phyloP scores from a whole-genome alignment of 2,797 vertebrate species.

The Tragopan temminckii region DNA sequence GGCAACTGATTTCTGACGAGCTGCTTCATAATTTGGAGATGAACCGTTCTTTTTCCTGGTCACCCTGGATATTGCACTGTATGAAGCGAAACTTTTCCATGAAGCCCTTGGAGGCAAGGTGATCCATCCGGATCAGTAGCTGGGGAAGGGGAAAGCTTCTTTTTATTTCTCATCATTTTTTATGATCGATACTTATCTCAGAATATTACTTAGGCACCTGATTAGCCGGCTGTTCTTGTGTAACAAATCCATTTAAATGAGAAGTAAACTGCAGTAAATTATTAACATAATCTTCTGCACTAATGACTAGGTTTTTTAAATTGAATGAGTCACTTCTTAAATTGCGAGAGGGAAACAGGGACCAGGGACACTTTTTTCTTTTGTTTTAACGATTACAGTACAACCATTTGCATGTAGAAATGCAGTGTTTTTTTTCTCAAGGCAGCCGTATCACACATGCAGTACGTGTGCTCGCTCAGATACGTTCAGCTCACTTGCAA shows the following conservation, averaged over 20 bases:
- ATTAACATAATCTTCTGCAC: slow-evolving; percentile 64
- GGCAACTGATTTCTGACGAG: background rate
- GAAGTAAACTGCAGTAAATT: slow-evolving; percentile 55
- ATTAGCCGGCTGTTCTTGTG: slow-evolving; percentile 22
- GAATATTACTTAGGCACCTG: slow-evolving; percentile 9
- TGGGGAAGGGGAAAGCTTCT: background rate
- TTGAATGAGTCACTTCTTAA: slow-evolving; percentile 59
- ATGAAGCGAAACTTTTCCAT: background rate
- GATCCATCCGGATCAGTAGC: background rate
- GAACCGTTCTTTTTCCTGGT: background rate
- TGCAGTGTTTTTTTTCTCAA: background rate
- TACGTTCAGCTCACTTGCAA: background rate
- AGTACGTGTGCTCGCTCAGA: background rate
- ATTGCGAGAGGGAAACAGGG: slow-evolving; percentile 14
- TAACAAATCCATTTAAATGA: slow-evolving; percentile 57
- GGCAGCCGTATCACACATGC: background rate
- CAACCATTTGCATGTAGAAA: background rate
- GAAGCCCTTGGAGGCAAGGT: background rate
- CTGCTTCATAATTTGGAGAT: slow-evolving; percentile 2
- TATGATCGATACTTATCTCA: background rate
- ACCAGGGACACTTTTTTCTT: background rate
- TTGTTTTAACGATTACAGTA: background rate
- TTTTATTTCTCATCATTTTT: background rate
- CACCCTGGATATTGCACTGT: background rate
- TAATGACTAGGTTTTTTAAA: slow-evolving; percentile 34